phyloP scores from a whole-genome alignment of 2,113 vertebrate genomes.

The Leiothrix lutea region DNA sequence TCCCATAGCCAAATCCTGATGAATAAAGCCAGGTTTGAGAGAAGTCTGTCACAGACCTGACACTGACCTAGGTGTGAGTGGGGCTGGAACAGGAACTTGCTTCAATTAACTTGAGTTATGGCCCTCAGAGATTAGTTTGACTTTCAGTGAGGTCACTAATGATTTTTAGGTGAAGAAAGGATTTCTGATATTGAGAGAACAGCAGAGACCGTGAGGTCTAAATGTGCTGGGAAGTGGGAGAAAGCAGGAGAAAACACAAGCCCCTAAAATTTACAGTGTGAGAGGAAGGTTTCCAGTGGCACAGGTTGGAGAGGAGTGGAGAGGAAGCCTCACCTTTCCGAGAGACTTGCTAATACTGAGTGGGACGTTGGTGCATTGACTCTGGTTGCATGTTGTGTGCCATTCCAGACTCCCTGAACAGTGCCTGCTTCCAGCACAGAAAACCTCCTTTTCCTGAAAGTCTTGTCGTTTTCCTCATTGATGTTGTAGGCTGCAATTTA shows the following conservation, averaged over 20 bases:
- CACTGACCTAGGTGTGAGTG: neutral
- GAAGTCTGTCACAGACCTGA: neutral
- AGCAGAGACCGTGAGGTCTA: neutral
- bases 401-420: neutral
- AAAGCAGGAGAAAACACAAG: neutral
- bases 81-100: neutral
- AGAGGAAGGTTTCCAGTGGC: neutral
- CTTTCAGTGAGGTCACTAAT: neutral
- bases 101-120: neutral
- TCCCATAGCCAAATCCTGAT: neutral
- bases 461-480: neutral
- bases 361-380: neutral
- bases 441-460: neutral
- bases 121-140: neutral
- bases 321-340: neutral
- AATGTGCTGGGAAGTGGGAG: neutral
- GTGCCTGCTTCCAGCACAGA: neutral
- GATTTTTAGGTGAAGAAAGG: neutral
- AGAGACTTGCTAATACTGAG: neutral
- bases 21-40: neutral
- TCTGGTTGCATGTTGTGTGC: neutral
- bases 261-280: neutral
- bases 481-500: neutral
- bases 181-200: neutral
- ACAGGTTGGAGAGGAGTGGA: neutral